Evolutionary conservation across 2,113 vertebrate species (phyloP).

Genomic region (Microcebus jonahi): DNA sequence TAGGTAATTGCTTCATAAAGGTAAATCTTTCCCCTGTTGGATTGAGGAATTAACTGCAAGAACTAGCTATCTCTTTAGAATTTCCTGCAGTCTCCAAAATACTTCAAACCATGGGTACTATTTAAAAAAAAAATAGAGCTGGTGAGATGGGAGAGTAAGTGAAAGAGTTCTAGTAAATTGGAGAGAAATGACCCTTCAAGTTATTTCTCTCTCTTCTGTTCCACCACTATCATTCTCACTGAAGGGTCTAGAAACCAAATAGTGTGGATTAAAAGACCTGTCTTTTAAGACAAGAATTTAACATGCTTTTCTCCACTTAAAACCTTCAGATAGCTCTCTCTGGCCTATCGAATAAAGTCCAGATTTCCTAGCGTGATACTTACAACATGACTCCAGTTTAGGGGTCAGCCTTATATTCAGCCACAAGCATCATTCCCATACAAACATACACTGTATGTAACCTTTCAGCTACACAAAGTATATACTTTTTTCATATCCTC

Average conservation of each 20-base stretch:
- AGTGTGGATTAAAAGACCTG: neutral
- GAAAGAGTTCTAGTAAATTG: neutral
- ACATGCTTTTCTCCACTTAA: conserved; percentile 1
- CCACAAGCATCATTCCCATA: neutral
- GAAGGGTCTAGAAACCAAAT: conserved; percentile 12
- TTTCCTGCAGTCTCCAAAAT: neutral
- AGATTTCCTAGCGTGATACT: neutral
- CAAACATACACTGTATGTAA: neutral
- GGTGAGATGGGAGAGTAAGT: neutral
- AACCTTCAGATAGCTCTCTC: neutral
- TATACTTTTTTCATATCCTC: neutral
- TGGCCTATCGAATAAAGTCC: neutral
- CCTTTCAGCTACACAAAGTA: neutral
- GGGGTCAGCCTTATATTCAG: neutral
- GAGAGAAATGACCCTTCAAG: neutral
- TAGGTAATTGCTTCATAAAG: neutral
- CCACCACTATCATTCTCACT: neutral
- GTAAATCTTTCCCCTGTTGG: neutral
- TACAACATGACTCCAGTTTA: neutral
- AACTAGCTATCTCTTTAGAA: neutral
- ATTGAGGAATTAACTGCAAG: neutral
- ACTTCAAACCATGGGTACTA: neutral
- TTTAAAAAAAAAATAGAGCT: neutral
- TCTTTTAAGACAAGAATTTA: neutral
- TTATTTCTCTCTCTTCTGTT: neutral